Percentiles rank a stretch among this genome's conserved stretches.
These are phyloP conservation scores for Elephas maximus DNA, from an alignment of 2,113 vertebrate genomes.

Conservation along the genomic window DNA sequence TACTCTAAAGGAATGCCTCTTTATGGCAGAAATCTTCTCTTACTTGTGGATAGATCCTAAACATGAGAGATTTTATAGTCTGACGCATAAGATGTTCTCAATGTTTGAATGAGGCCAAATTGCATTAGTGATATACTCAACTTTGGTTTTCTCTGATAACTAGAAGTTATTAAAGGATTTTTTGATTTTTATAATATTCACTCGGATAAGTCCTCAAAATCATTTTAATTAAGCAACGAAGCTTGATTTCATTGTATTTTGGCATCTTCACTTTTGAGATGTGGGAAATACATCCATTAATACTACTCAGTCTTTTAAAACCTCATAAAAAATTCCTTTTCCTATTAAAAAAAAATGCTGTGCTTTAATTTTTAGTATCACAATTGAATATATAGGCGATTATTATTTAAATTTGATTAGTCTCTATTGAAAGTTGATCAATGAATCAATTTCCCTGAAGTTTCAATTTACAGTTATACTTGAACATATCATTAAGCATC, in stretches of 20 bases:
- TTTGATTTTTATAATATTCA: constrained; percentile 46
- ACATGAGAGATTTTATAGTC: not conserved
- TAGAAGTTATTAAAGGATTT: constrained; percentile 31
- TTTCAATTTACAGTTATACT: constrained; percentile 47
- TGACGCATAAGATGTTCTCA: constrained; percentile 10
- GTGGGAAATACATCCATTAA: constrained; percentile 52
- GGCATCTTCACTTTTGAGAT: constrained; percentile 49
- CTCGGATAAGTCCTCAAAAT: constrained; percentile 30
- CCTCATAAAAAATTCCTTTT: not conserved
- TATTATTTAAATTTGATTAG: constrained; percentile 50
- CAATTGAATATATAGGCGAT: not conserved
- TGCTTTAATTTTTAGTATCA: constrained; percentile 33
- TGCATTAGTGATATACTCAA: constrained; percentile 51
- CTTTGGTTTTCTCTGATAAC: constrained; percentile 43
- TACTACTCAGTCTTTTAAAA: not conserved
- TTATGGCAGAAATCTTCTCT: not conserved
- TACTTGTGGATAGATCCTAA: not conserved
- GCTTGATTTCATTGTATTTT: constrained; percentile 55
- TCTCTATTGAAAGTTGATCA: constrained; percentile 21
- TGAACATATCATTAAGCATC: not conserved
- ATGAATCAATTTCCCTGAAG: not conserved
- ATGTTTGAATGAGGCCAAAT: constrained; percentile 40
- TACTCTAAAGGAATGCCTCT: not conserved
- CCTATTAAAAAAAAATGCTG: not conserved
- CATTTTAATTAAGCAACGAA: constrained; percentile 46